Conservation (phyloP, 2,113 vertebrate genomes). For the Crotalus tigris region DNA sequence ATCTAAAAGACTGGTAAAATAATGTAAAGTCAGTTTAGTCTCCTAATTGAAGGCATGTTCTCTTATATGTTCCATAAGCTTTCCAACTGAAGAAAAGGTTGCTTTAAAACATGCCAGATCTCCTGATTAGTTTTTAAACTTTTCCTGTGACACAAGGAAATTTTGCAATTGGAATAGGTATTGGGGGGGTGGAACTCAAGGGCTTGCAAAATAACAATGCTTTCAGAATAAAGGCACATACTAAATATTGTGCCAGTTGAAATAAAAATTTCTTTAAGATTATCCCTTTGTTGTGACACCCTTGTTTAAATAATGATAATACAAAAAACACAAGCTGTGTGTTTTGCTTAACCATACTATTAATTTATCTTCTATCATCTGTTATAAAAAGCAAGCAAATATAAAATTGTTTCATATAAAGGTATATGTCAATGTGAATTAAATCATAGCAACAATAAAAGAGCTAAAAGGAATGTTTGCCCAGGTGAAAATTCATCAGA, state of each 20-base stretch:
- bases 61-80: not conserved
- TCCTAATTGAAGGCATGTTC: not conserved
- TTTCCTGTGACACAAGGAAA: not conserved
- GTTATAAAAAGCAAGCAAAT: slow-evolving; percentile 25
- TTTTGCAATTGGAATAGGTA: not conserved
- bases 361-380: not conserved
- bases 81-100: not conserved
- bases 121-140: not conserved
- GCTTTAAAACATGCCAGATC: not conserved
- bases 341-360: accelerated
- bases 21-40: not conserved
- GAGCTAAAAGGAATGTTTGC: slow-evolving; percentile 18
- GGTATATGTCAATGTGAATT: not conserved
- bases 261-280: not conserved
- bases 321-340: not conserved
- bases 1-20: not conserved
- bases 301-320: slow-evolving; percentile 16
- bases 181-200: not conserved
- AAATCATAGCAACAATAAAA: slow-evolving; percentile 27
- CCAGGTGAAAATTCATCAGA: slow-evolving; percentile 4
- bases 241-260: not conserved
- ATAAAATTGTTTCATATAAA: not conserved
- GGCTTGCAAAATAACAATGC: not conserved
- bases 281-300: not conserved
- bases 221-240: not conserved